Evolutionary conservation across 2,113 vertebrate species (phyloP).

Genomic region (Odocoileus hemionus): DNA sequence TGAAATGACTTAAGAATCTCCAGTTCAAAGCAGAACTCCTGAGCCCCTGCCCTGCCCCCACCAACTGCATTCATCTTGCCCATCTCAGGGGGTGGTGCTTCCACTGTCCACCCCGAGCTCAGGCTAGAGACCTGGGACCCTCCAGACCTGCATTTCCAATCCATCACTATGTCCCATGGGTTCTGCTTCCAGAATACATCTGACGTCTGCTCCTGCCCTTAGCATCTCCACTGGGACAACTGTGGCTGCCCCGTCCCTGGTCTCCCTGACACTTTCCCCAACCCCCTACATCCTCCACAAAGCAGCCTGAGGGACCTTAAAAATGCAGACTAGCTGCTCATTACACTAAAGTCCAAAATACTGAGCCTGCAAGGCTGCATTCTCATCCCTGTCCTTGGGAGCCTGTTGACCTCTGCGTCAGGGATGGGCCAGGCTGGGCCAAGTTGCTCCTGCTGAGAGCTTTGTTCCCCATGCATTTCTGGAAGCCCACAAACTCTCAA

Average conservation of each 20-base stretch:
- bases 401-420: neutral
- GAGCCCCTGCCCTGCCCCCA: neutral
- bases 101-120: neutral
- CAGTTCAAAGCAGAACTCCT: neutral
- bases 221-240: neutral
- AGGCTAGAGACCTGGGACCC: neutral
- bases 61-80: conserved; percentile 68
- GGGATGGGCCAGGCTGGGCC: neutral
- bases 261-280: neutral
- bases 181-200: neutral
- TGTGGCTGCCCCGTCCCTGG: neutral
- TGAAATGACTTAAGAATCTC: neutral
- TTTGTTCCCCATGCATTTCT: neutral
- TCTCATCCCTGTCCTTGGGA: neutral
- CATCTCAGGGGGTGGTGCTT: neutral
- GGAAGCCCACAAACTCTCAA: neutral
- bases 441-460: neutral
- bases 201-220: neutral
- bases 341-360: neutral
- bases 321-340: neutral
- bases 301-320: neutral
- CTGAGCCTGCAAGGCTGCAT: neutral
- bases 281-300: neutral
- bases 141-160: neutral
- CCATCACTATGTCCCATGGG: neutral